A percentile compares a stretch with the other conserved stretches of the same genome.
These are phyloP conservation scores for Lepidostoma basale DNA, from an alignment of 1,140 invertebrate species.

Conservation along the genomic window DNA sequence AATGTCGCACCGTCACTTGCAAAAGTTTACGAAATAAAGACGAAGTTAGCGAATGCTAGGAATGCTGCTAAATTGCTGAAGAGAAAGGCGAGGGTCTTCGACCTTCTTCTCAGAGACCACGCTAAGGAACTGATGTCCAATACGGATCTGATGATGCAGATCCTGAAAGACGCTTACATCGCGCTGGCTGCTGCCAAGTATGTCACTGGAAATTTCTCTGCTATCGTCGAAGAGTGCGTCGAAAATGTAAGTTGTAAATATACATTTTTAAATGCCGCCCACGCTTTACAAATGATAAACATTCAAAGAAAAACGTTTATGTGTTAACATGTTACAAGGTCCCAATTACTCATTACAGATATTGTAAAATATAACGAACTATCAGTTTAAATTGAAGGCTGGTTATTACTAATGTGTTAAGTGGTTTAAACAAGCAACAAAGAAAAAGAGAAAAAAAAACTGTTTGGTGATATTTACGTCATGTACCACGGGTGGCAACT, in stretches of 20 bases:
- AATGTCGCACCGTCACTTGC: neutral
- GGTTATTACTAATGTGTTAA: too few relatives aligned
- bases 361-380: too few relatives aligned
- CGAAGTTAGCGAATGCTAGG: neutral
- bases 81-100: constrained; percentile 17
- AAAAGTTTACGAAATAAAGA: constrained; percentile 16
- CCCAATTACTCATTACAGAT: too few relatives aligned
- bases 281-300: too few relatives aligned
- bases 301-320: too few relatives aligned
- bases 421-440: too few relatives aligned
- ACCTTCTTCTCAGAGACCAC: constrained; percentile 8
- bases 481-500: too few relatives aligned
- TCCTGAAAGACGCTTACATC: constrained; percentile 18
- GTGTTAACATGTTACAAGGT: too few relatives aligned
- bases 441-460: too few relatives aligned
- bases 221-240: constrained; percentile 17
- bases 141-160: neutral
- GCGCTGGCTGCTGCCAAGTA: constrained; percentile 19
- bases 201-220: neutral
- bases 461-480: too few relatives aligned
- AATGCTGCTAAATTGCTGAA: constrained; percentile 15
- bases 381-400: too few relatives aligned
- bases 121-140: neutral
- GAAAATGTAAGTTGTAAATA: neutral
- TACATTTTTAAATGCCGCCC: too few relatives aligned